Base-by-base conservation (phyloP, 2,797 vertebrate genomes). In the Diplodus puntazzo region DNA sequence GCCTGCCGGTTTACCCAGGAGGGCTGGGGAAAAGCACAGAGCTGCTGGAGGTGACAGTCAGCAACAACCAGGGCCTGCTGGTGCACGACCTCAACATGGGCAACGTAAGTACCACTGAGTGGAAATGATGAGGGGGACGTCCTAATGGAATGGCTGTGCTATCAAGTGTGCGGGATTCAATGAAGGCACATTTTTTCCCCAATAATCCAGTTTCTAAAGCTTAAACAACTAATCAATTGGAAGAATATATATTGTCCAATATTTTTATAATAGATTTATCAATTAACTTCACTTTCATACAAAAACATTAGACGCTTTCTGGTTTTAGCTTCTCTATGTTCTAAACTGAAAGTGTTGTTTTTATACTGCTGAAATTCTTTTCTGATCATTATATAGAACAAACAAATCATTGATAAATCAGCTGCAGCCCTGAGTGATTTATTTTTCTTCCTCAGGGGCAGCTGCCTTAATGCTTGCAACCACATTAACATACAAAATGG, bases 61-160 rank as follows among this genome's bases (percentile, higher is more conserved):
- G 85, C 10, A 94, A 96, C 94, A 93, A 93, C 92, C 97, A 96
- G 90, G 93, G 95, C 84, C 86, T 96, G 27, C 94, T 96, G 94
- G 95, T 96, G 79, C 97, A 97, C n/a, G 97, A 98, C 92, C 96
- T 97, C 88, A 96, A 96, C 92, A 93, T 94, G 82, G 91, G 85
- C 81, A 89, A 85, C 2, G 95, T 96, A 81, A 94, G 95, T 90
- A 81, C 27, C 16, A 1, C 6, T 18, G 34, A 53, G 4, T 0
- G 27, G 5, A 27, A 30, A 52, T 10, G 39, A 30, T 25, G 25
- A 18, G 2, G 4, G 4, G 18, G 20, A 18, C 45, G 39, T 1
- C 52, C 4, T 45, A 25, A 58, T 21, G 27, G 63, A 52, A 48
- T 3, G 1, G 13, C 62, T 27, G 8, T 20, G 21, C 48, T 20